phyloP scores from a whole-genome alignment of 2,888 invertebrate species.

The Pristionchus fissidentatus region DNA sequence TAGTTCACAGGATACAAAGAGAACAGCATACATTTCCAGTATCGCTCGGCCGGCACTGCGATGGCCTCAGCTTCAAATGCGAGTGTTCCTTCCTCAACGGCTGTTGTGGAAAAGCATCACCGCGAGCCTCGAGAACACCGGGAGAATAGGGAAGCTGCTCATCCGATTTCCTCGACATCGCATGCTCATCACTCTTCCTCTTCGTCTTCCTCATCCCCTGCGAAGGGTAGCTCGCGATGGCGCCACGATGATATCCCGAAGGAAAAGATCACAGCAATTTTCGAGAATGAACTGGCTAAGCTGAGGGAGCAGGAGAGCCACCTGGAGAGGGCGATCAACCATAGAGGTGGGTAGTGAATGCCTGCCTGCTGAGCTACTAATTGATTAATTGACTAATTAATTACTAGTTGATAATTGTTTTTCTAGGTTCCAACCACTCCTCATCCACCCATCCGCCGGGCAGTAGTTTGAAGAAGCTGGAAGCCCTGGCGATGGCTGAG shows the following conservation, averaged over 20 bases:
- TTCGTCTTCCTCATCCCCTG: slow-evolving; percentile 76
- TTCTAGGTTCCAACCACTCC: background rate
- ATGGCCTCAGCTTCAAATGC: background rate
- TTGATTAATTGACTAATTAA: too few species aligned
- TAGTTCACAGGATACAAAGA: too few species aligned
- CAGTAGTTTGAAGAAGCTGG: slow-evolving; percentile 45
- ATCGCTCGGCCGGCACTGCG: slow-evolving; percentile 43
- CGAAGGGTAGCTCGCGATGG: slow-evolving; percentile 80
- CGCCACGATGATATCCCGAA: slow-evolving; percentile 95
- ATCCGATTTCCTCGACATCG: background rate
- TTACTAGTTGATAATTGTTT: background rate
- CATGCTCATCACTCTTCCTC: slow-evolving; percentile 27
- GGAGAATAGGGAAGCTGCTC: background rate
- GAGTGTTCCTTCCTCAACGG: background rate
- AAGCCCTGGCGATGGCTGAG: slow-evolving; percentile 34
- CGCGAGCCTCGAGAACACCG: background rate
- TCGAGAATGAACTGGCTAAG: slow-evolving; percentile 94
- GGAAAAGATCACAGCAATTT: slow-evolving; percentile 93
- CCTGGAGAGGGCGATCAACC: slow-evolving; percentile 58
- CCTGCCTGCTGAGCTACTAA: background rate
- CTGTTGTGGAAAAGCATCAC: background rate
- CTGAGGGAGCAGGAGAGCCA: slow-evolving; percentile 82
- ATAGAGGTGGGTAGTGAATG: slow-evolving; percentile 10
- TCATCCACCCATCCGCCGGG: slow-evolving; percentile 14
- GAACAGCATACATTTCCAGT: background rate